A percentile compares a stretch with the other conserved stretches of the same genome.
These are phyloP conservation scores for Heliconius cydno DNA, from an alignment of 2,888 invertebrate genomes.

Conservation along the genomic window DNA sequence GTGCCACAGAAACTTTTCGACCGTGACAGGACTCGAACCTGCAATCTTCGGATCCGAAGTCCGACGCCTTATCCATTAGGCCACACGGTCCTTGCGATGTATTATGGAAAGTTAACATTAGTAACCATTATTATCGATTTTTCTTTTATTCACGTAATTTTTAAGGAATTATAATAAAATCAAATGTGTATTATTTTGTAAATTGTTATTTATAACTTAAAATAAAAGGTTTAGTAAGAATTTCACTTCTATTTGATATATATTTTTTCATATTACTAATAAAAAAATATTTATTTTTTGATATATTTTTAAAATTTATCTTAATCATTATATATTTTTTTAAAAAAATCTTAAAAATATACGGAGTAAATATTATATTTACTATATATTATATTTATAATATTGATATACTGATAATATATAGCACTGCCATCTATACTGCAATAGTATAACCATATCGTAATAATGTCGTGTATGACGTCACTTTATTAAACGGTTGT, in stretches of 20 bases:
- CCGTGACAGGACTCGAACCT: conserved; percentile 89
- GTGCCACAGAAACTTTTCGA: too few species aligned
- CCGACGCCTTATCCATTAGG: conserved; percentile 89
- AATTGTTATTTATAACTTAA: neutral
- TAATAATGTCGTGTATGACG: neutral
- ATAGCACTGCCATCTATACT: conserved; percentile 13
- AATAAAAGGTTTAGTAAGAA: neutral
- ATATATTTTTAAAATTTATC: too few species aligned
- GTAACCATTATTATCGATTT: conserved; percentile 58
- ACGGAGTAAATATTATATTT: too few species aligned
- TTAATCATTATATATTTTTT: too few species aligned
- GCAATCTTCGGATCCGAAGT: conserved; percentile 89
- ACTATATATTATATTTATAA: too few species aligned
- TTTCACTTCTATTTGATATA: too few species aligned
- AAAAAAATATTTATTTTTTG: too few species aligned
- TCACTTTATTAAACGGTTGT: neutral
- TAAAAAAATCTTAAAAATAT: too few species aligned
- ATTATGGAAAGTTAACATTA: conserved; percentile 48
- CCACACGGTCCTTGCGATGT: conserved; percentile 80
- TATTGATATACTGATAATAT: too few species aligned
- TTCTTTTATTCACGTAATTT: neutral
- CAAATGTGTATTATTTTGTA: neutral
- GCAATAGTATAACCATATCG: neutral
- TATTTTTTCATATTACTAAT: neutral
- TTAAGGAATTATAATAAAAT: neutral